Evolutionary conservation across 2,888 invertebrate species (phyloP), one percentile per base, ranked within the genome.

Genomic region (Plebejus melissa): DNA sequence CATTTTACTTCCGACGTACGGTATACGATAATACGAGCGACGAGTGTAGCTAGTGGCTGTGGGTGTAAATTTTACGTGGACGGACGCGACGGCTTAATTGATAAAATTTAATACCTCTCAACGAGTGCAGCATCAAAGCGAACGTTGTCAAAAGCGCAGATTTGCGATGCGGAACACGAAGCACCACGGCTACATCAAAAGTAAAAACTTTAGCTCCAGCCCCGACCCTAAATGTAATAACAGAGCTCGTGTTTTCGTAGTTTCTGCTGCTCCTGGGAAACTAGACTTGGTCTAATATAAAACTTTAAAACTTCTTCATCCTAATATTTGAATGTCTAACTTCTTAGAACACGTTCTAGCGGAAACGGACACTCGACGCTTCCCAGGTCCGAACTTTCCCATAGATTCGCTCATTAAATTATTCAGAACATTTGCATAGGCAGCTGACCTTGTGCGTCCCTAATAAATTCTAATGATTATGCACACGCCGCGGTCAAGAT

Each of bases 161-260:
- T 84, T 86, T 85, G 83, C 89, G 86, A 84, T 85, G 87, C 88
- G 89, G 86, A 88, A 88, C 88, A 87, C 83, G 85, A 87, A 88
- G 70, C 75, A 11, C 75, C 70, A 38, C 70, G 7, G 11, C 86
- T 85, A 88, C 85, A 84, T 87, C 87, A 88, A 90, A 92, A 89
- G 90, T 88, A 90, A 91, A 93, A 93, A 92, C 88, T 92, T 93
- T 90, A 87, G 86, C 91, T 87, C 76, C 86, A 89, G 90, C 89
- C 90, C 89, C 65, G 82, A 90, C 90, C 89, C 90, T 89, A 91
- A 89, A 85, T 85, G 88, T 89, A 87, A 88, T 87, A 86, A 85
- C 84, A 83, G 83, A 83, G 84, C 84, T 79, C 86, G 77, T 54
- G 36, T 22, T 71, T 36, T 50, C 41, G 69, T 75, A 36, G 50